phyloP scores from a whole-genome alignment of 2,797 vertebrate species.

The Galagoides demidoff region DNA sequence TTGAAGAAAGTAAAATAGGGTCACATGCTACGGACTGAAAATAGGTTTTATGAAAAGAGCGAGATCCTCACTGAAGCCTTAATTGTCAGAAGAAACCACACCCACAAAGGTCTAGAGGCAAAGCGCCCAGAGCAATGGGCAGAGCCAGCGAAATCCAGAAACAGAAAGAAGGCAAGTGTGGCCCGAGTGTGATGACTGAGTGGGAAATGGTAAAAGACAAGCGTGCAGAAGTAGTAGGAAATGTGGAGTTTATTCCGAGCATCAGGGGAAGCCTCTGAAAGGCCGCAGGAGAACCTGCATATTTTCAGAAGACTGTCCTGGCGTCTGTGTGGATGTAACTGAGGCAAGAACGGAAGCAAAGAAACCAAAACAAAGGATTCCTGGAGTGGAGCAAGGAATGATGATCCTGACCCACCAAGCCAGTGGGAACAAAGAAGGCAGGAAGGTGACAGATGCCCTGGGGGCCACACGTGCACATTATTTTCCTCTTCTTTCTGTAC shows the following conservation, averaged over 20 bases:
- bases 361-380: background rate
- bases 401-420: background rate
- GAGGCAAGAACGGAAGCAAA: background rate
- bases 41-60: background rate
- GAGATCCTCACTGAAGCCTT: background rate
- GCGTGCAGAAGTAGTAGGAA: background rate
- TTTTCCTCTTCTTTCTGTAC: background rate
- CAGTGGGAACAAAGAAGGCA: rapidly evolving
- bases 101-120: background rate
- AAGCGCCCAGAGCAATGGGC: background rate
- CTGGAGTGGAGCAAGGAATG: background rate
- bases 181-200: background rate
- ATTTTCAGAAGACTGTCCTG: background rate
- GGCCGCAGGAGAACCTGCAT: background rate
- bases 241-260: background rate
- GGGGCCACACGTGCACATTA: background rate
- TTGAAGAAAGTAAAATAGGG: background rate
- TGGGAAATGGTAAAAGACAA: background rate
- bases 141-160: background rate
- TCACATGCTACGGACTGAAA: background rate
- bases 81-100: background rate
- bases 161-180: background rate
- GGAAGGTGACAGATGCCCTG: background rate
- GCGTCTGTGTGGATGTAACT: background rate
- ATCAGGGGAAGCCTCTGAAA: background rate